These are phyloP conservation scores for Dioctria rufipes DNA, from an alignment of 2,888 invertebrate species.

Conservation along the genomic window DNA sequence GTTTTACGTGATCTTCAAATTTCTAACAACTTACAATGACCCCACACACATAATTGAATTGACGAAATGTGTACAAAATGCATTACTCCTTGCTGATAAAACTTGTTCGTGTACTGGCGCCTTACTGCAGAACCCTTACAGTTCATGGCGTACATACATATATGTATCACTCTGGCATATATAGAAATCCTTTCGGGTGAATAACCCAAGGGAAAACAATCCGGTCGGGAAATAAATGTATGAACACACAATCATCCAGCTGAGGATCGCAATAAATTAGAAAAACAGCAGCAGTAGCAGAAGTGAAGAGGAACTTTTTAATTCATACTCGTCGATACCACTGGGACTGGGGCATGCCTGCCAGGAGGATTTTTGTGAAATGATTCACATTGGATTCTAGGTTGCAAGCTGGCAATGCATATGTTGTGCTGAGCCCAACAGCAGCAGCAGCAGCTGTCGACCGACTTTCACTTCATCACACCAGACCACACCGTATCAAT, in stretches of 20 bases:
- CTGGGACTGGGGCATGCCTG: neutral
- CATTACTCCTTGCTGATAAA: neutral
- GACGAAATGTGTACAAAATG: too few species aligned
- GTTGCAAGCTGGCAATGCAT: too few species aligned
- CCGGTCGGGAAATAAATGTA: neutral
- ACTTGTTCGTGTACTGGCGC: conserved; percentile 5
- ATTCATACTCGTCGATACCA: neutral
- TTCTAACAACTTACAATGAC: too few species aligned
- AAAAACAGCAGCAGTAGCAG: neutral
- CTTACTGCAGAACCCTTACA: neutral
- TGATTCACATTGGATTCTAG: too few species aligned
- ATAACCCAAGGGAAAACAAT: neutral
- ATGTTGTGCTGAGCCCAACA: too few species aligned
- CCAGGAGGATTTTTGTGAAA: too few species aligned
- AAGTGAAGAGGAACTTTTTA: neutral
- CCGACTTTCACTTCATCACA: too few species aligned
- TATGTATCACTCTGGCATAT: neutral
- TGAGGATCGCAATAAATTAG: neutral
- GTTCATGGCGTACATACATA: neutral
- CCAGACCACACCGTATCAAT: too few species aligned
- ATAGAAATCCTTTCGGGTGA: conserved; percentile 1
- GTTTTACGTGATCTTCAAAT: too few species aligned
- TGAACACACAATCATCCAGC: neutral
- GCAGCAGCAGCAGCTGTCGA: too few species aligned
- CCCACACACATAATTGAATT: too few species aligned